phyloP scores from a whole-genome alignment of 1,140 invertebrate genomes.

The Drosophila sp. region DNA sequence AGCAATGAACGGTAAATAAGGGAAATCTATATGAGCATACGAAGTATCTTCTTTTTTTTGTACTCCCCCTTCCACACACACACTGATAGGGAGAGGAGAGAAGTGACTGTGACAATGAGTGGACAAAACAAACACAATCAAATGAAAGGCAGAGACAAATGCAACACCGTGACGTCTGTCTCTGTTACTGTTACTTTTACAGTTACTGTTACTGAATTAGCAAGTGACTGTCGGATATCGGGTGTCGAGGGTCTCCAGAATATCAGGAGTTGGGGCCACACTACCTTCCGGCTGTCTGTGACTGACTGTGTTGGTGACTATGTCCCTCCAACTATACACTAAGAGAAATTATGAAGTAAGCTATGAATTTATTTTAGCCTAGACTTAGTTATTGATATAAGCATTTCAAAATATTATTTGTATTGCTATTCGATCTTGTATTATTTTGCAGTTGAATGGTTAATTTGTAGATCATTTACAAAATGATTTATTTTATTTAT shows the following conservation, averaged over 20 bases:
- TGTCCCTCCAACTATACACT: neutral
- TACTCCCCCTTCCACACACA: neutral
- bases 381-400: no score
- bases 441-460: no score
- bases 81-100: neutral
- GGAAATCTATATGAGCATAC: constrained; percentile 43
- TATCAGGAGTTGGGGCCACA: constrained; percentile 1
- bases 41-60: neutral
- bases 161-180: constrained; percentile 7
- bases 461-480: no score
- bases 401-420: no score
- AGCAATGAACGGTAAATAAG: constrained; percentile 54
- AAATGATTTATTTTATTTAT: no score
- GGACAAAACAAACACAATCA: constrained; percentile 35
- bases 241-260: neutral
- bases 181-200: constrained; percentile 28
- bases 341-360: neutral
- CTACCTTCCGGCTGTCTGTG: constrained; percentile 9
- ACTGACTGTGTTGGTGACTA: neutral
- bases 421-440: no score
- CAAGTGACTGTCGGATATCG: constrained; percentile 42
- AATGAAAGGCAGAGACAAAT: constrained; percentile 17
- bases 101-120: constrained; percentile 41
- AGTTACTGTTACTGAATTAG: constrained; percentile 50
- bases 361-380: no score